A percentile compares a stretch with the other conserved stretches of the same genome.
phyloP scores from a whole-genome alignment of 2,797 vertebrate genomes.

The Valencia hispanica region DNA sequence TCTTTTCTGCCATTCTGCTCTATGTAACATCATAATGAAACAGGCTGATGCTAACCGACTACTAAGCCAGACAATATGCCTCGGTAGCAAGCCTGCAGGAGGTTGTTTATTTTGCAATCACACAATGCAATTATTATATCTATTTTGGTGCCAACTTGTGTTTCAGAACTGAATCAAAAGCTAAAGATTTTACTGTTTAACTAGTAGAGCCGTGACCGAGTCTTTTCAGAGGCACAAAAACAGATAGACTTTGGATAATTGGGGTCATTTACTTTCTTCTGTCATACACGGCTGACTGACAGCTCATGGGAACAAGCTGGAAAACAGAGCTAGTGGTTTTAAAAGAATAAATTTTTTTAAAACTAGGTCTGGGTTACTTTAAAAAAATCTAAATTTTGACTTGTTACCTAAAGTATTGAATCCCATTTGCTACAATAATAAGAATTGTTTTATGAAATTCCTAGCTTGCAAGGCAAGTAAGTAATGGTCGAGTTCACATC shows the following conservation, averaged over 20 bases:
- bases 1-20: not conserved
- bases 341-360: not conserved
- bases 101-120: not conserved
- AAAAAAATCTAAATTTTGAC: not conserved
- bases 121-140: not conserved
- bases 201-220: not conserved
- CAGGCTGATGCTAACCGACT: not conserved
- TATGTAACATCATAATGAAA: not conserved
- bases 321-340: not conserved
- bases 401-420: not conserved
- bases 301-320: not conserved
- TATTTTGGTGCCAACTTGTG: not conserved
- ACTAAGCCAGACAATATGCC: not conserved
- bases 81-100: not conserved
- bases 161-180: not conserved
- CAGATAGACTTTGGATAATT: not conserved
- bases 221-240: not conserved
- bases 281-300: not conserved
- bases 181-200: not conserved
- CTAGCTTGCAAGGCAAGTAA: not conserved
- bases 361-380: not conserved
- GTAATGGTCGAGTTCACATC: constrained; percentile 1
- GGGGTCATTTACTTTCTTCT: not conserved
- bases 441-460: not conserved
- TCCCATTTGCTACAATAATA: not conserved